phyloP scores from a whole-genome alignment of 1,140 invertebrate genomes.

The Cyrtorhinus lividipennis region DNA sequence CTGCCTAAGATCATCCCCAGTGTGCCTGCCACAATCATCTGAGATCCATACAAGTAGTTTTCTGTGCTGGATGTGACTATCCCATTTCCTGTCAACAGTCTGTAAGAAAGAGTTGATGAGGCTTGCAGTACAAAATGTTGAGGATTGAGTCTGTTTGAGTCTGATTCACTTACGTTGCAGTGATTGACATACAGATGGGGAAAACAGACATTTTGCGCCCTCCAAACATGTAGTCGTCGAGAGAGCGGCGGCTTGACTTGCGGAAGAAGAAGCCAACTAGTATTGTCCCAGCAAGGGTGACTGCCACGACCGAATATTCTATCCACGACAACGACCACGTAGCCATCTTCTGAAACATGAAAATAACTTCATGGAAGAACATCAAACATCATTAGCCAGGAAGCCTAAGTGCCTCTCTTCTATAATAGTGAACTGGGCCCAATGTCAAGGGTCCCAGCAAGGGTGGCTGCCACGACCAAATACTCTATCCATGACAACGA shows the following conservation, averaged over 20 bases:
- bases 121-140: too few relatives aligned
- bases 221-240: neutral
- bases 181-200: neutral
- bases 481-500: neutral
- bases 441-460: neutral
- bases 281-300: neutral
- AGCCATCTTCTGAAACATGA: too few relatives aligned
- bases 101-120: too few relatives aligned
- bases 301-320: neutral
- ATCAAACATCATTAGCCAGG: too few relatives aligned
- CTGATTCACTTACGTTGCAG: neutral
- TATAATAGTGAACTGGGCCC: too few relatives aligned
- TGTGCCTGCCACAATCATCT: neutral
- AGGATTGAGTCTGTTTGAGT: too few relatives aligned
- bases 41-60: neutral
- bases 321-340: too few relatives aligned
- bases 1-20: neutral
- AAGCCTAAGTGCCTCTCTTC: too few relatives aligned
- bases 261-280: neutral
- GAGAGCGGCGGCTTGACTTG: neutral
- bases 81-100: too few relatives aligned
- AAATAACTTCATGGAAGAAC: too few relatives aligned
- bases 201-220: neutral
- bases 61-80: too few relatives aligned
- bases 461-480: neutral